These are phyloP conservation scores for Sycophila texana DNA, from an alignment of 2,888 invertebrate species.

Conservation along the genomic window DNA sequence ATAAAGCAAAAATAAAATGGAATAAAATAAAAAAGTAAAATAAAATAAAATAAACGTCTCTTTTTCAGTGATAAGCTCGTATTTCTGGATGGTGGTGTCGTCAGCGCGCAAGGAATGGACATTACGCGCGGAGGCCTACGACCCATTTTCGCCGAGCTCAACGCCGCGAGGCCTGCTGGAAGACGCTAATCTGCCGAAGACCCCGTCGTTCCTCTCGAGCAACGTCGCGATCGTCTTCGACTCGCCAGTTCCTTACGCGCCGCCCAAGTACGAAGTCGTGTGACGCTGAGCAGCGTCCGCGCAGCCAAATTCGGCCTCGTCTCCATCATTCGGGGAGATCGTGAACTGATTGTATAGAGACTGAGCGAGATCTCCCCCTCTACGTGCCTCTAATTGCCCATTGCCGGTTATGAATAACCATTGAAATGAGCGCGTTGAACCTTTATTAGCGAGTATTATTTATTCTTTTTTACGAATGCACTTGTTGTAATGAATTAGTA, in stretches of 20 bases:
- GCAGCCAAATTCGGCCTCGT: neutral
- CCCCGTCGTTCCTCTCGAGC: conserved; percentile 67
- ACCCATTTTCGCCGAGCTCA: neutral
- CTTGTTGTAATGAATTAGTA: conserved; percentile 11
- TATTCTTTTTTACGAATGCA: conserved; percentile 44
- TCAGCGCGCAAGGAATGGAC: conserved; percentile 67
- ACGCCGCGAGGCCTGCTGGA: neutral
- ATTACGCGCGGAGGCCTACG: conserved; percentile 11
- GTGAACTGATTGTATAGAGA: too few relatives aligned
- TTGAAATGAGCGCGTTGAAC: conserved; percentile 1
- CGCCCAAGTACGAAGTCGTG: conserved; percentile 52
- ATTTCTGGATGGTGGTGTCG: conserved; percentile 70
- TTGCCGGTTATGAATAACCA: conserved; percentile 35
- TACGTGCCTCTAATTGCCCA: neutral
- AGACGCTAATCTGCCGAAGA: conserved; percentile 65
- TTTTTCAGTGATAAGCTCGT: conserved; percentile 66
- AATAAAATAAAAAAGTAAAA: neutral
- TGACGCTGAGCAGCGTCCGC: neutral
- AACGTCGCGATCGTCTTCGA: conserved; percentile 37
- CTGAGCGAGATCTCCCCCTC: neutral
- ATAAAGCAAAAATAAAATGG: neutral
- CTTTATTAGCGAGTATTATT: conserved; percentile 29
- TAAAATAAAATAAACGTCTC: neutral
- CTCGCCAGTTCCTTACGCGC: conserved; percentile 21
- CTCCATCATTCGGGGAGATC: too few relatives aligned